Evolutionary conservation across 2,888 invertebrate species (phyloP), one percentile per base, ranked within the genome.

Genomic region (Augiades crinisus): DNA sequence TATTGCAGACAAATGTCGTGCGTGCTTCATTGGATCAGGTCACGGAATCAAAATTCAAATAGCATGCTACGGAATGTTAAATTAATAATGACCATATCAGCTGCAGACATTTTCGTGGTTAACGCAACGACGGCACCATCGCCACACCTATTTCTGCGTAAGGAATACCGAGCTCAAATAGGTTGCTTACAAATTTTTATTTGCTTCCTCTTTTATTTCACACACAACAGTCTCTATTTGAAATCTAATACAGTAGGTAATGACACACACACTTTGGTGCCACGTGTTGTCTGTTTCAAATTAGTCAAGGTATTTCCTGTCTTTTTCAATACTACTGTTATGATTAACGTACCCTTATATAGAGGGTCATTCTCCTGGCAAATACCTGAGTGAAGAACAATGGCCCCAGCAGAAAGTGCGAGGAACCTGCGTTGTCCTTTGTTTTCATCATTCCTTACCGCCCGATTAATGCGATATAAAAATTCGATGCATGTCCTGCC

Each of bases 291-390:
- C 24, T 7, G 16, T 33, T 49, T 41, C 40, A 34, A 41, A 17
- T 47, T 33, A 31, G 33, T 33, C 50, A 63, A 69, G 64, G 70
- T 67, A 71, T 78, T 79, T 83, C 80, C 80, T 80, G 78, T 56
- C 68, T 67, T 71, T 73, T 72, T 65, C 67, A 72, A 68, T 65
- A 69, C 68, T 75, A 75, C 81, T 75, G 81, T 80, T 80, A 79
- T 72, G 74, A 72, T 70, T 70, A 72, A 70, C 64, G 70, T 64
- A 64, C 69, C 84, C 81, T 73, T 81, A 72, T 75, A 70, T 22
- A 74, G 74, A 77, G 79, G 82, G 83, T 87, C 83, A 84, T 81
- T 88, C 81, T 84, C 80, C 85, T 75, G 64, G 45, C 67, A 62
- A 60, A 69, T 65, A 64, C 65, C 68, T 61, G 56, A 58, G 59